A percentile compares a stretch with the other conserved stretches of the same genome.
Evolutionary conservation across 2,113 vertebrate species (phyloP).

Genomic region (Pseudorasbora parva): DNA sequence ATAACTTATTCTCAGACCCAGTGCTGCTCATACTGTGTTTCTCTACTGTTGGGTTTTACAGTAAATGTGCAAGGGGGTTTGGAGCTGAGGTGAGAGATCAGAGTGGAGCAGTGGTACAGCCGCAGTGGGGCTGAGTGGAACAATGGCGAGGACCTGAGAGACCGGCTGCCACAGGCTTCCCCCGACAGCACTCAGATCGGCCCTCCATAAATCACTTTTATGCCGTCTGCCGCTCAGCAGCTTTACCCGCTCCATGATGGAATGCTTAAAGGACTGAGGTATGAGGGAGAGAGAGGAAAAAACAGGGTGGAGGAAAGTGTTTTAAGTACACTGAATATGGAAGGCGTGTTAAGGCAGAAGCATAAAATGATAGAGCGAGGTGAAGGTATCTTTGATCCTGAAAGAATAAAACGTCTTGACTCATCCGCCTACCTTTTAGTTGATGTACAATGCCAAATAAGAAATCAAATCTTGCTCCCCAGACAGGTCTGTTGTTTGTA

Average conservation of each 20-base stretch:
- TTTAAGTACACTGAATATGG: conserved; percentile 6
- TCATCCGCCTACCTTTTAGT: neutral
- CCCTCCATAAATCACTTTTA: conserved; percentile 81
- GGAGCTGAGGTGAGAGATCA: conserved; percentile 57
- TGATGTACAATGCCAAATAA: neutral
- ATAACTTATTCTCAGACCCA: neutral
- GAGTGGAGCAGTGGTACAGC: conserved; percentile 63
- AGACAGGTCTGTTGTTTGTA: neutral
- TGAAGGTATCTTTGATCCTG: neutral
- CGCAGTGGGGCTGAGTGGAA: conserved; percentile 69
- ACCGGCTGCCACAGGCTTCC: conserved; percentile 70
- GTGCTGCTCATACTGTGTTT: neutral
- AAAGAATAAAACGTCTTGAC: neutral
- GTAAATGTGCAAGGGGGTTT: neutral
- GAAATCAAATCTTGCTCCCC: conserved; percentile 12
- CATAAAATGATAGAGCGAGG: neutral
- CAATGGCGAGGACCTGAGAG: conserved; percentile 71
- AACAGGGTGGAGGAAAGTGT: neutral
- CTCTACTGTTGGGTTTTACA: neutral
- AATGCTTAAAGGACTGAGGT: conserved; percentile 70
- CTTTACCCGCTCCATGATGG: conserved; percentile 75
- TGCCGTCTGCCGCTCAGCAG: conserved; percentile 70
- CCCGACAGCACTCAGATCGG: conserved; percentile 67
- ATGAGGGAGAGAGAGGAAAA: conserved; percentile 49
- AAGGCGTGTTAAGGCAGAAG: conserved; percentile 18